Percentiles rank a stretch among this genome's conserved stretches.
Evolutionary conservation across 1,140 invertebrate genomes (phyloP).

Genomic region (Caenorhabditis brenneri): DNA sequence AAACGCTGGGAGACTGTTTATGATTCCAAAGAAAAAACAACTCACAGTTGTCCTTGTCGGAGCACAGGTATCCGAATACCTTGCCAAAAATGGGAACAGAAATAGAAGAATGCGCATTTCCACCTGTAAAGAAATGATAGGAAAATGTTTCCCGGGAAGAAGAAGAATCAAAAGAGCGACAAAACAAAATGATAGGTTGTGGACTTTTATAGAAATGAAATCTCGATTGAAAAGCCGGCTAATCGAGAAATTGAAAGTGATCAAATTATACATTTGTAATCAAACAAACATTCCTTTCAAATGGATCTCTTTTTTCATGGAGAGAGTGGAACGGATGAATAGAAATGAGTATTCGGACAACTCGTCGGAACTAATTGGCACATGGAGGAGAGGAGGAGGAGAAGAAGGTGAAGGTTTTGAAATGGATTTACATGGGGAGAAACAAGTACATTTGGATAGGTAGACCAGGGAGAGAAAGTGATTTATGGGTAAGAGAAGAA

Average conservation of each 20-base stretch:
- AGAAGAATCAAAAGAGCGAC: background rate
- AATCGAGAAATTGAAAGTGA: background rate
- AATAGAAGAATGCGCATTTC: background rate
- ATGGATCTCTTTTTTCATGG: background rate
- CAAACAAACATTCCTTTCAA: background rate
- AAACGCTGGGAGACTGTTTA: too few species aligned
- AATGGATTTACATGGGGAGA: background rate
- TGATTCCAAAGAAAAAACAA: background rate
- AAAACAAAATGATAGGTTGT: background rate
- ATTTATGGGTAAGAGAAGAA: too few species aligned
- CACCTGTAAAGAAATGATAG: background rate
- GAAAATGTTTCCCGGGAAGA: background rate
- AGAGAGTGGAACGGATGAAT: background rate
- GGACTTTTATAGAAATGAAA: background rate
- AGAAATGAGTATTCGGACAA: background rate
- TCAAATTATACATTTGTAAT: background rate
- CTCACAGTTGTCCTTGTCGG: background rate
- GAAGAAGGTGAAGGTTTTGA: background rate
- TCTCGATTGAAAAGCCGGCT: background rate
- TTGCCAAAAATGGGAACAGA: background rate
- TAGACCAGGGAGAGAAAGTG: background rate
- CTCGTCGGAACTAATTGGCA: constrained; percentile 18
- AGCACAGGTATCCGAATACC: background rate
- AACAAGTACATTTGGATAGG: background rate
- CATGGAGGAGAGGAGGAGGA: background rate